Conservation (phyloP, 1,140 invertebrate species). For the Drosophila arawakana region DNA sequence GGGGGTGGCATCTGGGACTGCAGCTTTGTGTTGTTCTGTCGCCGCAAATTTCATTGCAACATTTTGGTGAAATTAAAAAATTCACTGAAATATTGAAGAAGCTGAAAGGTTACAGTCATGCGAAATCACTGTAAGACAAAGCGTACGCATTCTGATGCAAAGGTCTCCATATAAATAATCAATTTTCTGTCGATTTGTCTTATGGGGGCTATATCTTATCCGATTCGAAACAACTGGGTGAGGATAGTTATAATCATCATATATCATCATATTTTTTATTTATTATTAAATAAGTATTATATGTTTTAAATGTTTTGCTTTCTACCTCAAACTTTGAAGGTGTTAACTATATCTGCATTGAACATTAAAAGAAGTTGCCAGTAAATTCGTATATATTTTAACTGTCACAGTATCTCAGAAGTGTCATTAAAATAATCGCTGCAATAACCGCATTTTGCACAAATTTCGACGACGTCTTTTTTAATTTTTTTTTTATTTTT, state of each 20-base stretch:
- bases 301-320: too few species aligned
- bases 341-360: constrained; percentile 62
- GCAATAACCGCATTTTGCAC: constrained; percentile 78
- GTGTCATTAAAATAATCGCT: constrained; percentile 81
- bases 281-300: too few species aligned
- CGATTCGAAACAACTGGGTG: too few species aligned
- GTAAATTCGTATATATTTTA: constrained; percentile 35
- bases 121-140: too few species aligned
- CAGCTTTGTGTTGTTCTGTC: constrained; percentile 50
- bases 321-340: constrained; percentile 28
- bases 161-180: too few species aligned
- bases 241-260: too few species aligned
- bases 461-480: constrained; percentile 52
- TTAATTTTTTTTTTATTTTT: constrained; percentile 29
- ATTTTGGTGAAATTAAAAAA: constrained; percentile 77
- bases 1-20: constrained; percentile 42
- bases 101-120: too few species aligned
- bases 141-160: neutral
- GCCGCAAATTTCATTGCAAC: constrained; percentile 63
- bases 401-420: constrained; percentile 54
- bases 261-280: too few species aligned
- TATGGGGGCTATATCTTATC: too few species aligned
- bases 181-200: too few species aligned
- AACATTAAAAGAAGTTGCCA: constrained; percentile 7
- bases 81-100: too few species aligned